Conservation (phyloP, 2,888 invertebrate genomes). For the Parnassius glacialis region DNA sequence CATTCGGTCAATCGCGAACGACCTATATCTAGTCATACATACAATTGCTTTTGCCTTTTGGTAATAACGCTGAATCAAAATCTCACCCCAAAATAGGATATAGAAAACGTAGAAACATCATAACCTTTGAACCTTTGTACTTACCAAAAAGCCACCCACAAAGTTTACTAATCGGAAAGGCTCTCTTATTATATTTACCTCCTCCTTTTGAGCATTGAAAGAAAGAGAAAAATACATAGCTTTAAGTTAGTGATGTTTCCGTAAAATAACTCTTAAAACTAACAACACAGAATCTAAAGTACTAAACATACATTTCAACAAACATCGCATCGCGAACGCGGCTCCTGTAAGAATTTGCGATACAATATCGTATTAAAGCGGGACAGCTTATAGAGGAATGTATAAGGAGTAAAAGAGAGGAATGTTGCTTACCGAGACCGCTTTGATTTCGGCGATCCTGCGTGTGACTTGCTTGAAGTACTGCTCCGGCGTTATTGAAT, state of each 20-base stretch:
- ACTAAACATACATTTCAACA: slow-evolving; percentile 53
- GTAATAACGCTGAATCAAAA: slow-evolving; percentile 29
- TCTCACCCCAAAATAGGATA: slow-evolving; percentile 33
- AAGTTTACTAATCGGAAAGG: slow-evolving; percentile 59
- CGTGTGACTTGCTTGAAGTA: slow-evolving; percentile 96
- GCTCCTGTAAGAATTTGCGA: slow-evolving; percentile 49
- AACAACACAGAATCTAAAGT: slow-evolving; percentile 37
- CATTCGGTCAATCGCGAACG: too few species aligned
- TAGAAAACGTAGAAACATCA: slow-evolving; percentile 58
- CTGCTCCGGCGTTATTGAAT: slow-evolving; percentile 95
- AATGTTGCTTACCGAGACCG: slow-evolving; percentile 87
- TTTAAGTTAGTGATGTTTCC: slow-evolving; percentile 75
- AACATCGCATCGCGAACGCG: slow-evolving; percentile 37
- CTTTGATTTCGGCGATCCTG: slow-evolving; percentile 93
- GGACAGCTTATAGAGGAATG: slow-evolving; percentile 30
- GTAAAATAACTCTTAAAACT: slow-evolving; percentile 35
- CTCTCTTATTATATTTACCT: slow-evolving; percentile 71
- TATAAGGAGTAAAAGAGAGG: slow-evolving; percentile 29
- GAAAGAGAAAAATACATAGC: slow-evolving; percentile 72
- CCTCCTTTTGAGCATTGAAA: slow-evolving; percentile 75
- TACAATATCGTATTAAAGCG: slow-evolving; percentile 34
- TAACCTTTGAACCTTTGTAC: slow-evolving; percentile 54
- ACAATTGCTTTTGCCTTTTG: too few species aligned
- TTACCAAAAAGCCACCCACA: slow-evolving; percentile 63
- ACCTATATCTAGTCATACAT: too few species aligned